A percentile compares a stretch with the other conserved stretches of the same genome.
These are phyloP conservation scores for Myoxocephalus aenaeus DNA, from an alignment of 2,797 vertebrate species.

Conservation along the genomic window DNA sequence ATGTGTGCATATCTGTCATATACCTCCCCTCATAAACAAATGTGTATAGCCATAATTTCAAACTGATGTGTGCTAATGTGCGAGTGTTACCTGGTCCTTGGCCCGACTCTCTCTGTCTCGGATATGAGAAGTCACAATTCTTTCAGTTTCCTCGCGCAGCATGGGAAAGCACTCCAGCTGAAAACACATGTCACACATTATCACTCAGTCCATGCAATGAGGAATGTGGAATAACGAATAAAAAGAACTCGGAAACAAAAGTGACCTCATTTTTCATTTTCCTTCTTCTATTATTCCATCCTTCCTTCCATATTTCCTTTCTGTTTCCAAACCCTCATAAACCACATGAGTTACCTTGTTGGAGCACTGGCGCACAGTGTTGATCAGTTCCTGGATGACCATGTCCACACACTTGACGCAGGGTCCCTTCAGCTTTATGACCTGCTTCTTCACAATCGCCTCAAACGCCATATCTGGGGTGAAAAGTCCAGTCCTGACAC, in stretches of 20 bases:
- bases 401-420: conserved; percentile 96
- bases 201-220: background rate
- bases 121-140: conserved; percentile 93
- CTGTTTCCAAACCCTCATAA: background rate
- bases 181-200: conserved; percentile 30
- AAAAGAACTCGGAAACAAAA: background rate
- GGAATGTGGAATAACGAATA: background rate
- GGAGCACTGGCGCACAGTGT: conserved; percentile 95
- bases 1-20: background rate
- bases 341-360: conserved; percentile 85
- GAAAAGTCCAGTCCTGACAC: conserved; percentile 87
- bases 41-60: background rate
- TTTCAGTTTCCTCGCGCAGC: conserved; percentile 94
- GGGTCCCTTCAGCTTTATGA: conserved; percentile 95
- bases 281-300: background rate
- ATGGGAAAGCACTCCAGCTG: conserved; percentile 94
- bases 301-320: background rate
- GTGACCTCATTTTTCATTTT: background rate
- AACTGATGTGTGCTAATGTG: background rate
- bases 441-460: conserved; percentile 97
- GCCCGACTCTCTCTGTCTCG: conserved; percentile 93
- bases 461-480: conserved; percentile 98
- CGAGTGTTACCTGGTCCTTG: conserved; percentile 90
- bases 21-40: background rate
- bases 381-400: conserved; percentile 96